Percentiles rank a stretch among this genome's conserved stretches.
phyloP scores from a whole-genome alignment of 2,888 invertebrate genomes.

The Lamellibrachia columna region DNA sequence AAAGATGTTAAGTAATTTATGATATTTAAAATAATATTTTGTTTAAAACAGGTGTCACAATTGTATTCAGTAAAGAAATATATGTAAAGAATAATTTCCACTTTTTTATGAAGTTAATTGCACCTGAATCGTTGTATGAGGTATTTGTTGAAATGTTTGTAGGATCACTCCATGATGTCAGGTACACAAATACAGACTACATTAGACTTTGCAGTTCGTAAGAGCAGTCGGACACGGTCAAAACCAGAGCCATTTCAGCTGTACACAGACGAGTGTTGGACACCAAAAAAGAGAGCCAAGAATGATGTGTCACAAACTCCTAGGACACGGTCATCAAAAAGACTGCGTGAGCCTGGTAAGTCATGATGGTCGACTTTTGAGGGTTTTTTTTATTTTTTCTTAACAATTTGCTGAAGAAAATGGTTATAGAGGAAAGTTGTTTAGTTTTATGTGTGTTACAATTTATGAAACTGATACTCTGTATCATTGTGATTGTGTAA shows the following conservation, averaged over 20 bases:
- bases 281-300: not conserved
- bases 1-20: too few relatives aligned
- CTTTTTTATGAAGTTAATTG: too few relatives aligned
- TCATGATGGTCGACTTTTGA: not conserved
- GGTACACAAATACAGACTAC: not conserved
- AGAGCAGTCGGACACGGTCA: not conserved
- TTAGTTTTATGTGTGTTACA: not conserved
- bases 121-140: too few relatives aligned
- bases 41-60: too few relatives aligned
- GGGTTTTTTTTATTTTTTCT: not conserved
- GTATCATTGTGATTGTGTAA: not conserved
- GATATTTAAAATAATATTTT: too few relatives aligned
- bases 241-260: conserved; percentile 16
- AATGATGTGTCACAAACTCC: not conserved
- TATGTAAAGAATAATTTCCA: too few relatives aligned
- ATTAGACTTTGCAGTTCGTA: not conserved
- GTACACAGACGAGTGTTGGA: not conserved
- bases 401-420: not conserved
- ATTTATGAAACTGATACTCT: not conserved
- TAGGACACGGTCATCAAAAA: not conserved
- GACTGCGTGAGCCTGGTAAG: not conserved
- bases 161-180: not conserved
- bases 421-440: not conserved
- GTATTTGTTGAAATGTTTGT: not conserved
- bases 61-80: too few relatives aligned